Percentiles rank a stretch among this genome's conserved stretches.
Evolutionary conservation across 2,888 invertebrate species (phyloP).

Genomic region (Eupsilia transversa): DNA sequence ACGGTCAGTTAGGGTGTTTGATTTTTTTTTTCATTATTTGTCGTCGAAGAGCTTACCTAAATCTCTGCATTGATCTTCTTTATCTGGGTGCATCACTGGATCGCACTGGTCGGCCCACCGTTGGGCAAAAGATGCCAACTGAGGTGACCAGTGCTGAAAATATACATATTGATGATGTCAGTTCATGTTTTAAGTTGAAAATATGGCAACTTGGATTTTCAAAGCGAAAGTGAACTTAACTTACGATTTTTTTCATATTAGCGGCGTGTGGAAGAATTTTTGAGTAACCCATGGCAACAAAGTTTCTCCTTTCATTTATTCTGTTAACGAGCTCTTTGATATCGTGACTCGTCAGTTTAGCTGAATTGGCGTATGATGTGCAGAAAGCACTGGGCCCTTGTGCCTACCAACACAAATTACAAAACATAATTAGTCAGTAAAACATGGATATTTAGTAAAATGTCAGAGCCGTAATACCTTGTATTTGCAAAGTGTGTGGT

Average conservation of each 20-base stretch:
- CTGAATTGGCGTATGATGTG: constrained; percentile 74
- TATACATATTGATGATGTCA: background rate
- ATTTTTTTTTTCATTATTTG: background rate
- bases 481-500: constrained; percentile 83
- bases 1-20: background rate
- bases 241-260: constrained; percentile 86
- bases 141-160: constrained; percentile 82
- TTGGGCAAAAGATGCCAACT: constrained; percentile 81
- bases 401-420: constrained; percentile 66
- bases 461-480: constrained; percentile 66
- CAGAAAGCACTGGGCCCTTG: constrained; percentile 78
- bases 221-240: constrained; percentile 39
- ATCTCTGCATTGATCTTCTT: constrained; percentile 82
- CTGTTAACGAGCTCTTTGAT: constrained; percentile 75
- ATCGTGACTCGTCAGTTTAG: constrained; percentile 74
- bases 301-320: constrained; percentile 83
- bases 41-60: constrained; percentile 71
- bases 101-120: constrained; percentile 87
- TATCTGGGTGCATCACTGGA: constrained; percentile 74
- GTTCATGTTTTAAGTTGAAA: background rate
- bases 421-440: constrained; percentile 6
- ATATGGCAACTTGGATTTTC: too few species aligned
- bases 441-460: background rate
- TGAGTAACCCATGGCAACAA: constrained; percentile 80
- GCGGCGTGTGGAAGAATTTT: constrained; percentile 81